Evolutionary conservation across 2,888 invertebrate genomes (phyloP), one percentile per base, ranked within the genome.

Genomic region (Melikaiella ostensackeni): DNA sequence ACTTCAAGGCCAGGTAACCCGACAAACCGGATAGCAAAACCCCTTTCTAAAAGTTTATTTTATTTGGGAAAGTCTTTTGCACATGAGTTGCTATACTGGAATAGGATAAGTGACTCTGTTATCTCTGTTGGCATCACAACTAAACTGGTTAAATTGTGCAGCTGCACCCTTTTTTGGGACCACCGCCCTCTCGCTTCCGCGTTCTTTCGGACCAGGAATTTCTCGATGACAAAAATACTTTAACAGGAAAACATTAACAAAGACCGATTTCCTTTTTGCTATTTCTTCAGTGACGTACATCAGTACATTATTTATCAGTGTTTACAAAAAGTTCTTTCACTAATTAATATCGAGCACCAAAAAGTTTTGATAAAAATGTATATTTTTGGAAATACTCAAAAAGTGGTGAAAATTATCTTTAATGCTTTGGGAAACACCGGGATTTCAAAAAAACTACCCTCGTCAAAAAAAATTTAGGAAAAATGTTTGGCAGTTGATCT

Each of bases 21-120:
- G 75, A 77, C 78, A 77, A 74, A 84, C 78, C 63, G 75, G 80
- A 80, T 78, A 74, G 75, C 77, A 75, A 73, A 57, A 59, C 83
- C 85, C 88, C 89, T 91, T 90, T 90, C 89, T 88, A 90, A 90
- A 89, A 81, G 81, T 89, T 88, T 85, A 84, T 87, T 89, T 86
- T 83, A 86, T 88, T 88, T 86, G 86, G 84, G 89, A 91, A 91
- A 90, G 89, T 89, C 77, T 59, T 75, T 77, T 63, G 59, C 42
- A 46, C 42, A 50, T 16, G 27, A 9, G 27, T 66, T 30, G n/a
- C 30, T 30, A 16, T 66, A 46, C 57, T 57, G 57, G 11, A 57
- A 24, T 70, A 50, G 46, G 27, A n/a, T 70, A n/a, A 27, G 42
- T 46, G 21, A 70, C n/a, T 33, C 6, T 7, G 6, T 30, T 6